Percentiles rank a stretch among this genome's conserved stretches.
phyloP scores from a whole-genome alignment of 2,888 invertebrate genomes.

The Spisula solida region DNA sequence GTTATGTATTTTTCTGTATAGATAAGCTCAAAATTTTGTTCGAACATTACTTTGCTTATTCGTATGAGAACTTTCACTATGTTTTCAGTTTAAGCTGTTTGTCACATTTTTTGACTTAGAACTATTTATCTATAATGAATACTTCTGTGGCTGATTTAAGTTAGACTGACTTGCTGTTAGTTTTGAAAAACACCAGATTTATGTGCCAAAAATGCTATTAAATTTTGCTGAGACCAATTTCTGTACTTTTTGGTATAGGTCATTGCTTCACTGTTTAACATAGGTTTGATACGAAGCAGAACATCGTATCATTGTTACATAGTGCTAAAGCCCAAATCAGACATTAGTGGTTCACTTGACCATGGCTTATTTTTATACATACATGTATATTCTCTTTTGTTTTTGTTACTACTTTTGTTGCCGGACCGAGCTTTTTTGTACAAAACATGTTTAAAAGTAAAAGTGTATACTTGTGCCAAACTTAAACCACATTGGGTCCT shows the following conservation, averaged over 20 bases:
- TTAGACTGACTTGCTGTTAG: too few relatives aligned
- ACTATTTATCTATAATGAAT: too few relatives aligned
- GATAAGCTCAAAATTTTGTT: constrained; percentile 2
- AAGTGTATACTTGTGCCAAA: not conserved
- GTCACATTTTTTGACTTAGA: not conserved
- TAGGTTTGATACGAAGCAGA: not conserved
- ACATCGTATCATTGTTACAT: not conserved
- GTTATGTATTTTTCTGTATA: not conserved
- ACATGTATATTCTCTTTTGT: not conserved
- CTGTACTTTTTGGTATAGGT: not conserved
- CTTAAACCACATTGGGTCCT: not conserved
- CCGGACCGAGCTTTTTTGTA: not conserved
- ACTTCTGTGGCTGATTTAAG: too few relatives aligned
- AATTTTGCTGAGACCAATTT: not conserved
- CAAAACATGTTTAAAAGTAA: not conserved
- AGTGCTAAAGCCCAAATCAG: not conserved
- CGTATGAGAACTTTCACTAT: too few relatives aligned
- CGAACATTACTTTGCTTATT: not conserved
- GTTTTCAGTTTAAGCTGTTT: not conserved
- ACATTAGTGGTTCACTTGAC: not conserved
- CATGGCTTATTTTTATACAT: not conserved
- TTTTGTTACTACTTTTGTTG: not conserved
- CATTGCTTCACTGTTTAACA: not conserved
- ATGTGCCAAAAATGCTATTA: not conserved
- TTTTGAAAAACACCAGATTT: not conserved